Evolutionary conservation across 2,888 invertebrate genomes (phyloP), one percentile per base, ranked within the genome.

Genomic region (Himalopsyche japonica): DNA sequence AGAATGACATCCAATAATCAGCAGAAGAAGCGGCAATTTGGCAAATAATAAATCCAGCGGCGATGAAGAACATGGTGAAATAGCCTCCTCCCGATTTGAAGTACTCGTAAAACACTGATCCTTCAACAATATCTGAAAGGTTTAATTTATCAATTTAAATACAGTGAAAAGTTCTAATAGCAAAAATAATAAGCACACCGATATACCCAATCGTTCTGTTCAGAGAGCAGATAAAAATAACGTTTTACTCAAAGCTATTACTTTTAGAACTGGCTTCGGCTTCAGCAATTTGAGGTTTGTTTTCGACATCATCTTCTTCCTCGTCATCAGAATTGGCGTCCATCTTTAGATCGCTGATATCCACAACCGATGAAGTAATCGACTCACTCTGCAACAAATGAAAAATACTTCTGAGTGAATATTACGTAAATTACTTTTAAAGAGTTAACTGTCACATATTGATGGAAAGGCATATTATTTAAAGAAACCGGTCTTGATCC

Each of bases 1-100:
- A 95, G 88, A 92, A 94, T 86, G 94, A 94, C 82, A 96, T 92
- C 93, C 94, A 96, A 88, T 93, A 95, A 89, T 96, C 96, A 0
- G 93, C 93, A 0, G 92, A 90, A 85, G 94, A 95, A 1, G 93
- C 94, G n/a, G 93, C 89, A 0, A 90, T 88, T 87, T 95, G 95
- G 0, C 95, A 92, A 18, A 93, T 18, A 0, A 95, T 10, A 87
- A 93, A 94, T 8, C 93, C 88, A 0, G 92, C 84, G 1, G 93
- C 86, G 77, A 94, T 88, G 0, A 91, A 87, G 3, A 90, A 86
- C 2, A 93, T 89, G 6, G 91, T 87, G 49, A 90, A 90, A 49
- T 90, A 89, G 87, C 91, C 92, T 0, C 93, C 93, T 10, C 94
- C 94, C 0, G 93, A 90, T 87, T 88, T 89, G 37, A 94, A 91